phyloP scores from a whole-genome alignment of 2,797 vertebrate genomes.

The Macropus fuliginosus region DNA sequence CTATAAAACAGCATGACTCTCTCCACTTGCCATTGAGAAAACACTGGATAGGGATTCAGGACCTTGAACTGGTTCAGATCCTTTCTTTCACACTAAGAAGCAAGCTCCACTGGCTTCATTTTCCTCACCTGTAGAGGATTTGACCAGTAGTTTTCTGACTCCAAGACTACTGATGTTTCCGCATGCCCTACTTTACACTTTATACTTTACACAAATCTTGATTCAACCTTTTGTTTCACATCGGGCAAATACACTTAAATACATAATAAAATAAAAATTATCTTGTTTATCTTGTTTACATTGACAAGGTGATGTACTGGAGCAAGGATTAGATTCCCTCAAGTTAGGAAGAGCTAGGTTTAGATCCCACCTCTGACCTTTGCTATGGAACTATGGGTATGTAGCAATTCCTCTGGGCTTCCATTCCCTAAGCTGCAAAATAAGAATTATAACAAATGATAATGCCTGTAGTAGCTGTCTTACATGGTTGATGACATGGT shows the following conservation, averaged over 20 bases:
- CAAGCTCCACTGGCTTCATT: neutral
- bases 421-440: neutral
- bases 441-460: neutral
- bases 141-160: neutral
- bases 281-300: neutral
- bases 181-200: neutral
- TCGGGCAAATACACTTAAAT: neutral
- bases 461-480: neutral
- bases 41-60: neutral
- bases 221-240: neutral
- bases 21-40: neutral
- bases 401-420: neutral
- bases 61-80: neutral
- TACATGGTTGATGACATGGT: neutral
- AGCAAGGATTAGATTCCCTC: neutral
- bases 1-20: neutral
- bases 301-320: neutral
- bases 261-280: neutral
- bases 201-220: neutral
- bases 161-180: neutral
- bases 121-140: neutral
- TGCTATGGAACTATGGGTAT: neutral
- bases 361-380: neutral
- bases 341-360: neutral
- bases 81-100: neutral